Evolutionary conservation across 2,888 invertebrate species (phyloP).

Genomic region (Oscheius onirici): DNA sequence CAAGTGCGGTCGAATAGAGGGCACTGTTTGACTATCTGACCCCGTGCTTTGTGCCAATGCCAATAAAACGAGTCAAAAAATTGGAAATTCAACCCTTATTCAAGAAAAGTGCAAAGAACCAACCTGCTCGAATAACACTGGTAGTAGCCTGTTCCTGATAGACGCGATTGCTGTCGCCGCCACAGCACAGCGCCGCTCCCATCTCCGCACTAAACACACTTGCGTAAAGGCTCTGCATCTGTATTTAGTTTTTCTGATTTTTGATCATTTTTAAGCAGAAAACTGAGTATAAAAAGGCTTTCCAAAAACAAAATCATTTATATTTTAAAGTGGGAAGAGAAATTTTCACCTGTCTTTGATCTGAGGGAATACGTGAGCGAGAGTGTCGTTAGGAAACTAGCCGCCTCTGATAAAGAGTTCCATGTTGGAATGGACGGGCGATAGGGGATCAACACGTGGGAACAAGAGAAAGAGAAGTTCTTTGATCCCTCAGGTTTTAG

Average conservation of each 20-base stretch:
- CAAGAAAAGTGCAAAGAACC: not conserved
- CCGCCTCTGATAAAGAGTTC: no score
- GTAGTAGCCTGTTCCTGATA: conserved; percentile 21
- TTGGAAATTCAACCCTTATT: not conserved
- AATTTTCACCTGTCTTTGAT: no score
- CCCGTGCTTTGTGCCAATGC: not conserved
- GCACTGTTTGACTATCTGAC: not conserved
- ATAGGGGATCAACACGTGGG: no score
- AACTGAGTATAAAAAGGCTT: no score
- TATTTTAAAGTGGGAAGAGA: no score
- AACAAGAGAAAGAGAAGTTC: no score
- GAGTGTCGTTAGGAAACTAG: no score
- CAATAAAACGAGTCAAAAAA: not conserved
- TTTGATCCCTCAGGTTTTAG: no score
- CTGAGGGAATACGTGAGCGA: no score
- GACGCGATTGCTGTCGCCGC: not conserved
- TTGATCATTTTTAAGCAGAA: no score
- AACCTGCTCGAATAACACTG: conserved; percentile 13
- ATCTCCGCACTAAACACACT: conserved; percentile 17
- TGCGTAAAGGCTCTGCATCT: conserved; percentile 8
- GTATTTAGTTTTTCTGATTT: not conserved
- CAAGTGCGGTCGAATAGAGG: not conserved
- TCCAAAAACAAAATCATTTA: no score
- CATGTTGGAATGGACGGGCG: no score
- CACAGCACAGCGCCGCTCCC: conserved; percentile 25